Evolutionary conservation across 2,113 vertebrate genomes (phyloP).

Genomic region (Danionella cerebrum): DNA sequence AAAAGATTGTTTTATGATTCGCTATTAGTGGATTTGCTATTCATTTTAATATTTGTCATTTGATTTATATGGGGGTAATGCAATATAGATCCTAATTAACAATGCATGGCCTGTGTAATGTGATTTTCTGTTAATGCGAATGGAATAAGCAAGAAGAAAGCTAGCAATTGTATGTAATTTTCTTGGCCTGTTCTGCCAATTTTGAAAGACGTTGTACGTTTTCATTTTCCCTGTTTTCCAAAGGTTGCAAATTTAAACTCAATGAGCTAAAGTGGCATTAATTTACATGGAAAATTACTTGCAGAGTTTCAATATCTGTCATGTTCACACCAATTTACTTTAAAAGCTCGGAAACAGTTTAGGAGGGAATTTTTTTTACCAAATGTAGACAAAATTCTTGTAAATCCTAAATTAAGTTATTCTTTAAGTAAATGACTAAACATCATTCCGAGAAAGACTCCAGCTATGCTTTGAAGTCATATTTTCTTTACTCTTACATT

Average conservation of each 20-base stretch:
- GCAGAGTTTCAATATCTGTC: slow-evolving; percentile 74
- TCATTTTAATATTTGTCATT: slow-evolving; percentile 90
- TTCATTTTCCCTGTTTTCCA: slow-evolving; percentile 69
- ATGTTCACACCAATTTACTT: slow-evolving; percentile 51
- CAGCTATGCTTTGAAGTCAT: background rate
- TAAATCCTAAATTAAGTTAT: too few relatives aligned
- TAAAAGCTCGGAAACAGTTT: slow-evolving; percentile 65
- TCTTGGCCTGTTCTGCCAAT: slow-evolving; percentile 73
- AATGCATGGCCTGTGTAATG: slow-evolving; percentile 83
- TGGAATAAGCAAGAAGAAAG: slow-evolving; percentile 73
- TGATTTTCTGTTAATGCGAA: slow-evolving; percentile 84
- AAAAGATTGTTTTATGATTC: slow-evolving; percentile 90
- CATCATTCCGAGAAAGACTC: too few relatives aligned
- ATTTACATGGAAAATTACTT: slow-evolving; percentile 80
- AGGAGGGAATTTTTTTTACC: too few relatives aligned
- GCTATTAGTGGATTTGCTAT: slow-evolving; percentile 88
- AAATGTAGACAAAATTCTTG: too few relatives aligned
- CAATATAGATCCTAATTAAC: slow-evolving; percentile 86
- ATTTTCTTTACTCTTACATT: background rate
- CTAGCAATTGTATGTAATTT: slow-evolving; percentile 81
- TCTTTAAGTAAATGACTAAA: too few relatives aligned
- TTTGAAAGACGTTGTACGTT: slow-evolving; percentile 85
- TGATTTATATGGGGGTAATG: slow-evolving; percentile 91
- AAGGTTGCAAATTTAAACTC: slow-evolving; percentile 80
- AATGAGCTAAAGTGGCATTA: slow-evolving; percentile 76